Evolutionary conservation across 2,888 invertebrate species (phyloP).

Genomic region (Trissoscelio sp.): DNA sequence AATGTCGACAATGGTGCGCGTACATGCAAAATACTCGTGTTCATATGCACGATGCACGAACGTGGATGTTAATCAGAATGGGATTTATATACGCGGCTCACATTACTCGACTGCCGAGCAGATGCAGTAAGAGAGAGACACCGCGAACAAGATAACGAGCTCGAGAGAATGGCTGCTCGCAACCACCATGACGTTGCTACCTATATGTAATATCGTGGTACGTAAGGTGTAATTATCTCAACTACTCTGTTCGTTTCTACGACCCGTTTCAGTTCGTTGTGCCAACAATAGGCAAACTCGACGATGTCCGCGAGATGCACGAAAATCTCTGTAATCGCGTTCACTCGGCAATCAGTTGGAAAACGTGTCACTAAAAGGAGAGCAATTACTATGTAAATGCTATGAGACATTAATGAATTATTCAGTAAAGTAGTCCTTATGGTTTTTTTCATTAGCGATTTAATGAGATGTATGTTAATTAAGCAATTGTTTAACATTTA

Average conservation of each 20-base stretch:
- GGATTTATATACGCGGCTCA: conserved; percentile 80
- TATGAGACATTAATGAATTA: conserved; percentile 60
- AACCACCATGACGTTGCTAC: conserved; percentile 64
- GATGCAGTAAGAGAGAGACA: conserved; percentile 78
- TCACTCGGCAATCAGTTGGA: conserved; percentile 60
- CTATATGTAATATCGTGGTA: conserved; percentile 75
- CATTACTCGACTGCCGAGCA: conserved; percentile 77
- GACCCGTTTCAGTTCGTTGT: conserved; percentile 71
- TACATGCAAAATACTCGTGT: conserved; percentile 50
- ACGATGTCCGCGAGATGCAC: conserved; percentile 61
- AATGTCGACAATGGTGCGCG: conserved; percentile 51
- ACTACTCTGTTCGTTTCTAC: conserved; percentile 61
- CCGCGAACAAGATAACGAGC: conserved; percentile 78
- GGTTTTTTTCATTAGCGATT: conserved; percentile 28
- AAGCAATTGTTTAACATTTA: conserved; percentile 23
- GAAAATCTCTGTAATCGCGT: conserved; percentile 62
- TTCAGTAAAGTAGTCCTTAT: conserved; percentile 33
- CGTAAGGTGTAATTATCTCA: conserved; percentile 75
- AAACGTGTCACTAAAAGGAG: conserved; percentile 62
- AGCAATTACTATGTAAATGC: conserved; percentile 63
- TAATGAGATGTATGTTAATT: conserved; percentile 24
- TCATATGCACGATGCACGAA: conserved; percentile 65
- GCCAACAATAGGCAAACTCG: conserved; percentile 70
- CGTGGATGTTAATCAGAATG: conserved; percentile 81
- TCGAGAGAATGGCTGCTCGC: conserved; percentile 70